A percentile compares a stretch with the other conserved stretches of the same genome.
phyloP scores from a whole-genome alignment of 2,113 vertebrate genomes.

The Apus apus region DNA sequence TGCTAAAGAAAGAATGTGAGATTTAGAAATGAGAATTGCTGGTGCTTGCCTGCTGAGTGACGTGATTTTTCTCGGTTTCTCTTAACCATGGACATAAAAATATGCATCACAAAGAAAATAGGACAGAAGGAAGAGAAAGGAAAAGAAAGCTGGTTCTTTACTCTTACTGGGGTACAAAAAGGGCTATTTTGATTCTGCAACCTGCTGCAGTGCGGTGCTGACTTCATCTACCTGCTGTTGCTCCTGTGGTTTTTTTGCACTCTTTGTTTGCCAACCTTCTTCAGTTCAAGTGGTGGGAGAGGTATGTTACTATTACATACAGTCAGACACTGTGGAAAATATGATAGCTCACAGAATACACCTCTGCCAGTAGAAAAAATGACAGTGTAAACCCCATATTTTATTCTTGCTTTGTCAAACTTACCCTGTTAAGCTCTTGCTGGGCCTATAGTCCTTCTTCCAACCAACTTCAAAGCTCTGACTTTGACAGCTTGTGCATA shows the following conservation, averaged over 20 bases:
- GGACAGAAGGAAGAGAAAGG: neutral
- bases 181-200: neutral
- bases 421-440: neutral
- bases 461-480: neutral
- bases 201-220: neutral
- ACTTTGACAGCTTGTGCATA: neutral
- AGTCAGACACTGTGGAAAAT: neutral
- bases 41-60: neutral
- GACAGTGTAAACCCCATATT: neutral
- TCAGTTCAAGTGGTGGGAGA: neutral
- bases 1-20: neutral
- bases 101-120: neutral
- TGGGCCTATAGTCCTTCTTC: neutral
- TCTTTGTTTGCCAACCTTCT: neutral
- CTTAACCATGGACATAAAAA: neutral
- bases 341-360: neutral
- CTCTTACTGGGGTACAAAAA: neutral
- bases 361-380: neutral
- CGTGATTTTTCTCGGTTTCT: neutral
- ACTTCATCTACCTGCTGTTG: neutral
- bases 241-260: neutral
- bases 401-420: neutral
- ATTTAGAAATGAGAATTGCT: neutral
- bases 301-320: neutral
- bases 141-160: neutral